Conservation (phyloP, 2,113 vertebrate genomes). For the Phrynocephalus versicolor region DNA sequence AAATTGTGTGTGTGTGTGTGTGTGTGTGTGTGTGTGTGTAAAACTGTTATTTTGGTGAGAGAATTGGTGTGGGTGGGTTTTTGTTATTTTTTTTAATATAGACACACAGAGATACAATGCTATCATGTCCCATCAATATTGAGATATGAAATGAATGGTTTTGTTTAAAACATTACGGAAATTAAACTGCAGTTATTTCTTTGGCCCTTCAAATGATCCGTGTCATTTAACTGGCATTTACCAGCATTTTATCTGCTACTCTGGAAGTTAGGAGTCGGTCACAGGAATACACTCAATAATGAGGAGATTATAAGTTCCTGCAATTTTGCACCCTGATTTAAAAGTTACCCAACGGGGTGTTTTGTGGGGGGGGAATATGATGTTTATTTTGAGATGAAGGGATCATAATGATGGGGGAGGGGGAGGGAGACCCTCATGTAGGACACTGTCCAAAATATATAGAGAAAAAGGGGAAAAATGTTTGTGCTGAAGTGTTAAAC, state of each 20-base stretch:
- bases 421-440: constrained; percentile 56
- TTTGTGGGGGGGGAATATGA: constrained; percentile 57
- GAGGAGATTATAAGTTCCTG: constrained; percentile 75
- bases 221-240: constrained; percentile 82
- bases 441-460: constrained; percentile 53
- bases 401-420: constrained; percentile 47
- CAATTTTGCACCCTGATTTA: constrained; percentile 58
- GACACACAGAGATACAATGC: constrained; percentile 27
- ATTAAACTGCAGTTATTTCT: constrained; percentile 77
- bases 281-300: constrained; percentile 72
- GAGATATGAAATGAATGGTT: constrained; percentile 71
- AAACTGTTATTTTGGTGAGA: constrained; percentile 80
- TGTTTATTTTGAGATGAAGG: not conserved
- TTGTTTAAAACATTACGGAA: constrained; percentile 80
- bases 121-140: constrained; percentile 71
- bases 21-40: constrained; percentile 56
- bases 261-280: constrained; percentile 76
- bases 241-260: constrained; percentile 73
- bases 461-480: constrained; percentile 52
- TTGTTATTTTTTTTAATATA: not conserved
- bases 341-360: constrained; percentile 50
- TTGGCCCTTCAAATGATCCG: constrained; percentile 73
- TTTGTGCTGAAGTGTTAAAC: constrained; percentile 82
- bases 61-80: constrained; percentile 73
- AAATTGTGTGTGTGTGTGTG: constrained; percentile 78